Base-by-base conservation (phyloP, 2,113 vertebrate species). In the Epinephelus moara region DNA sequence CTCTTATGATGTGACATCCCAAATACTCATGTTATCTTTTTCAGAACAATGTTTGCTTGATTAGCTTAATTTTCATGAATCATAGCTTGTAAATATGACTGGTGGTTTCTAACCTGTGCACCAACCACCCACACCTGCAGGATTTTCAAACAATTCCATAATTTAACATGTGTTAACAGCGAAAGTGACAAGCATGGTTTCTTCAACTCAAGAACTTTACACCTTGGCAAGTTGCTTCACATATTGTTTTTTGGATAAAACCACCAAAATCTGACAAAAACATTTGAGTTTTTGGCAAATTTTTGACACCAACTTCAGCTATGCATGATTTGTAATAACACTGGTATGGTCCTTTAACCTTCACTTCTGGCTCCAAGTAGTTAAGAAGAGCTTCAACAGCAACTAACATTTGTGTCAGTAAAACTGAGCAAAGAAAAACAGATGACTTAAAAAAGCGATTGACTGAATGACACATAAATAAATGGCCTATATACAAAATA, bases 391-490 rank as follows among this genome's bases (percentile, higher is more conserved):
- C 64, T 78, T 27, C 4, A 67, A 70, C 23, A 80, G 63, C 80
- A 70, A 61, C 18, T 59, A 69, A 42, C 7, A 18, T 66, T 66
- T 30, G 42, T 45, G 78, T 86, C 53, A 84, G 57, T 80, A 59
- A 74, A 78, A 62, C n/a, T 6, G 13, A 33, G 18, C 14, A 42
- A 2, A 75, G 49, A 76, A 78, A 68, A 68, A 62, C 3, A 14
- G 8, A 70, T 56, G 30, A 53, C 63, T 78, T 15, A 62, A 59
- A 40, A 30, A 27, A 78, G 30, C 17, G 2, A 61, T 14, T 53
- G 56, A 70, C 71, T 71, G 27, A 68, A 84, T 78, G 49, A 77
- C 25, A 49, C 6, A 72, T 87, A 71, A 83, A 89, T 73, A 83
- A 61, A 72, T 52, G 30, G 12, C 70, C 47, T 73, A 30, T 33